Percentiles rank a stretch among this genome's conserved stretches.
These are phyloP conservation scores for Channallabes apus DNA, from an alignment of 2,797 vertebrate genomes.

Conservation along the genomic window DNA sequence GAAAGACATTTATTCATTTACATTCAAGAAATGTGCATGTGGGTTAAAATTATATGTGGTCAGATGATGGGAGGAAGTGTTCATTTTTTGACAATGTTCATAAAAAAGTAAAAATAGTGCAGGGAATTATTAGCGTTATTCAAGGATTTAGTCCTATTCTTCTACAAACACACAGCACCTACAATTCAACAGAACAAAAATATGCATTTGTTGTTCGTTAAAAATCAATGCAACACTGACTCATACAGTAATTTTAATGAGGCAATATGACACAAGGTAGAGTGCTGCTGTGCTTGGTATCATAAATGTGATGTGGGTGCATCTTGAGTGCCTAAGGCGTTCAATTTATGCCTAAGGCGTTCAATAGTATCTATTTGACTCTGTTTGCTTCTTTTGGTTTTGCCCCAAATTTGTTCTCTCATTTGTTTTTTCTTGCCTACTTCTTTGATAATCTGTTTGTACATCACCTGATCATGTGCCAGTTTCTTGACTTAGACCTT, in stretches of 20 bases:
- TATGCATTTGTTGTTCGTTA: neutral
- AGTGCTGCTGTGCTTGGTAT: no score
- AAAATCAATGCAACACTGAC: constrained; percentile 4
- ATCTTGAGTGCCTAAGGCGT: no score
- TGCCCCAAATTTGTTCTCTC: neutral
- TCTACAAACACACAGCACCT: neutral
- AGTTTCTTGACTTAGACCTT: neutral
- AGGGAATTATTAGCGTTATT: constrained; percentile 10
- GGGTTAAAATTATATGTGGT: constrained; percentile 72
- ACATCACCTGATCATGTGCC: neutral
- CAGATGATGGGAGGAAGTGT: constrained; percentile 60
- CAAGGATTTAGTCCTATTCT: neutral
- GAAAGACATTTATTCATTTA: constrained; percentile 73
- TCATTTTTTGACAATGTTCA: constrained; percentile 31
- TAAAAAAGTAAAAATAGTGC: constrained; percentile 18
- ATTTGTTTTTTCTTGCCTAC: neutral
- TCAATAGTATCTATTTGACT: neutral
- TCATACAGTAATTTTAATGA: neutral
- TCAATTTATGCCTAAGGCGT: no score
- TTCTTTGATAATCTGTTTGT: neutral
- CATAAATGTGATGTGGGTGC: no score
- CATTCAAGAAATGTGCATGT: constrained; percentile 75
- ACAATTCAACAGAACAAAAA: neutral
- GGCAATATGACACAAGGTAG: no score
- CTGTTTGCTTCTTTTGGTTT: neutral